Evolutionary conservation across 2,888 invertebrate genomes (phyloP).

Genomic region (Tolmerus cingulatus): DNA sequence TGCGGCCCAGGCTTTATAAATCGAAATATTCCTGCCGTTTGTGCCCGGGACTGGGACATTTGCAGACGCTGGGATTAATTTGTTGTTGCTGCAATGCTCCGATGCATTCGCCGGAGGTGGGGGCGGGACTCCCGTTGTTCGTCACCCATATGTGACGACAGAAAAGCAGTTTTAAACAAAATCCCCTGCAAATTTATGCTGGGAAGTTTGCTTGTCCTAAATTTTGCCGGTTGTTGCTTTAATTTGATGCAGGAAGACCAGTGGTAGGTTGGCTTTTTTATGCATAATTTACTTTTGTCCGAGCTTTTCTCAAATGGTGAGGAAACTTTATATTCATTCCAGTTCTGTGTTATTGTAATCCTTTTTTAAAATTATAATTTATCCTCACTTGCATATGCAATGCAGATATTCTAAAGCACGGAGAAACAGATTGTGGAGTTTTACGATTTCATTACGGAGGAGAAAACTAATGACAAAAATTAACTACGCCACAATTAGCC

Average conservation of each 20-base stretch:
- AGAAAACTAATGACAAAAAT: not conserved
- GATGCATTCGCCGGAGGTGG: not conserved
- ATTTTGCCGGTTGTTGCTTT: not conserved
- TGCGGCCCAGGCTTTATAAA: not conserved
- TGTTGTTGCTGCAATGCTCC: not conserved
- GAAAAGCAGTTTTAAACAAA: not conserved
- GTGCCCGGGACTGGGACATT: not conserved
- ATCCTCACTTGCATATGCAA: not conserved
- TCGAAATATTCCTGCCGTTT: not conserved
- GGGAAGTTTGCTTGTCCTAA: not conserved
- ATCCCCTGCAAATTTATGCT: not conserved
- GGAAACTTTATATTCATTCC: not conserved
- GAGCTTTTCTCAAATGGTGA: not conserved
- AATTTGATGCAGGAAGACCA: not conserved
- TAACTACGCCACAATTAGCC: not conserved
- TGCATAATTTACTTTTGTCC: not conserved
- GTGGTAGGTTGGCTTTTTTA: not conserved
- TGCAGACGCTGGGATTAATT: not conserved
- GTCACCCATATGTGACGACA: not conserved
- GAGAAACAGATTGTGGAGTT: not conserved
- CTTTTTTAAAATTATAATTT: not conserved
- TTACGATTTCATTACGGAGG: not conserved
- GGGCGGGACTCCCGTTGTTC: not conserved
- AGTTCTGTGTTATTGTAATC: not conserved
- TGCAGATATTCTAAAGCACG: not conserved